Evolutionary conservation across 1,140 invertebrate species (phyloP).

Genomic region (Lordiphosa clarofinis): DNA sequence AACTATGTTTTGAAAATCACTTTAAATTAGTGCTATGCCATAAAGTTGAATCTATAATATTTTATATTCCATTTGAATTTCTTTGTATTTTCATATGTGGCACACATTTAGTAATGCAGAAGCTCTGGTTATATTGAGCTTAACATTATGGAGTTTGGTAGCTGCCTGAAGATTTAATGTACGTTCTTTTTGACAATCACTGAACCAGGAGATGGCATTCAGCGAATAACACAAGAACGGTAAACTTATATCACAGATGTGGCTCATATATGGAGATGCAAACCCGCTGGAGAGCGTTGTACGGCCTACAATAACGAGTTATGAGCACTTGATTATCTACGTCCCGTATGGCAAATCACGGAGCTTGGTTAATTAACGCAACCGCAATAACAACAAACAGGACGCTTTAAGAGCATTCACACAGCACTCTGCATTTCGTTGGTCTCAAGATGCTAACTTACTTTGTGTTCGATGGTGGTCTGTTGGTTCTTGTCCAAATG

Average conservation of each 20-base stretch:
- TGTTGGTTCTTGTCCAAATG: constrained; percentile 99
- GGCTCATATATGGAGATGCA: constrained; percentile 76
- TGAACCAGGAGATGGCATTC: constrained; percentile 28
- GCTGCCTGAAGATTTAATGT: constrained; percentile 26
- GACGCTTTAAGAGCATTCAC: constrained; percentile 26
- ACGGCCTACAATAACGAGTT: constrained; percentile 72
- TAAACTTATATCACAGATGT: constrained; percentile 29
- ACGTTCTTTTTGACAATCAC: constrained; percentile 68
- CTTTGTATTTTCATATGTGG: constrained; percentile 7
- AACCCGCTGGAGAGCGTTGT: constrained; percentile 32
- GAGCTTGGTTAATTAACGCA: constrained; percentile 30
- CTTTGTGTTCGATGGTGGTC: constrained; percentile 99
- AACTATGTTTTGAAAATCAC: too few species aligned
- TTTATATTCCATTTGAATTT: too few species aligned
- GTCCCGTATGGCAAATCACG: constrained; percentile 67
- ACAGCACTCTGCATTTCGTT: constrained; percentile 15
- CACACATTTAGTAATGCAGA: constrained; percentile 26
- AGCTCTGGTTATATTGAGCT: constrained; percentile 20
- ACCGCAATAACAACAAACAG: constrained; percentile 69
- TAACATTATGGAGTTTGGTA: constrained; percentile 34
- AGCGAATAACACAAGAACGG: constrained; percentile 59
- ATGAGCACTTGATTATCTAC: constrained; percentile 56
- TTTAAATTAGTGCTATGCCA: too few species aligned
- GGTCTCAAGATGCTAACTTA: constrained; percentile 79
- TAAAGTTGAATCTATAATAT: too few species aligned